Conservation (phyloP, 2,888 invertebrate species). For the Mesochorus sp. region DNA sequence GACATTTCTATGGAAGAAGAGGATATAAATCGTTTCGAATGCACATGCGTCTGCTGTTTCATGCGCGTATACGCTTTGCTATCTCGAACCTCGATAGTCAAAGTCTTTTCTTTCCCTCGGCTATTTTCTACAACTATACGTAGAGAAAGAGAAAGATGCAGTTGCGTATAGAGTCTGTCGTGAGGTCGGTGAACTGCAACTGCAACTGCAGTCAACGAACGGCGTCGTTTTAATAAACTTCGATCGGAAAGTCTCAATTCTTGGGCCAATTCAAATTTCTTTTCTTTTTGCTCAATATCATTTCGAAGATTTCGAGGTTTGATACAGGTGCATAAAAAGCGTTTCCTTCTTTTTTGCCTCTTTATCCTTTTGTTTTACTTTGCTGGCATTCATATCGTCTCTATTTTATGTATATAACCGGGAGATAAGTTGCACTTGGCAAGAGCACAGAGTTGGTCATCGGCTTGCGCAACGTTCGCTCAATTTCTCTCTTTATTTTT, state of each 20-base stretch:
- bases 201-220: constrained; percentile 32
- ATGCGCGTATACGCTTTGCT: neutral
- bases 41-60: neutral
- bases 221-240: constrained; percentile 59
- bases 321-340: constrained; percentile 38
- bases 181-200: constrained; percentile 35
- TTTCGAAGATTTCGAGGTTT: constrained; percentile 41
- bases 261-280: constrained; percentile 45
- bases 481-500: neutral
- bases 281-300: constrained; percentile 41
- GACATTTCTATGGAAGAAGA: constrained; percentile 19
- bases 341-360: neutral
- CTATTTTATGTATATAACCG: neutral
- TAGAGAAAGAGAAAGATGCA: constrained; percentile 10
- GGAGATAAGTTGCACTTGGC: constrained; percentile 49
- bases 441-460: constrained; percentile 43
- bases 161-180: neutral
- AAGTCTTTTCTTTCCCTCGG: constrained; percentile 39
- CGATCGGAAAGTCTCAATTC: constrained; percentile 49
- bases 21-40: constrained; percentile 44
- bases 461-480: constrained; percentile 20
- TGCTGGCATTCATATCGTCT: neutral
- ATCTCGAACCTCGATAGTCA: constrained; percentile 46
- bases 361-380: neutral
- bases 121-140: neutral